These are phyloP conservation scores for Ia io DNA, from an alignment of 2,113 vertebrate genomes.

Conservation along the genomic window DNA sequence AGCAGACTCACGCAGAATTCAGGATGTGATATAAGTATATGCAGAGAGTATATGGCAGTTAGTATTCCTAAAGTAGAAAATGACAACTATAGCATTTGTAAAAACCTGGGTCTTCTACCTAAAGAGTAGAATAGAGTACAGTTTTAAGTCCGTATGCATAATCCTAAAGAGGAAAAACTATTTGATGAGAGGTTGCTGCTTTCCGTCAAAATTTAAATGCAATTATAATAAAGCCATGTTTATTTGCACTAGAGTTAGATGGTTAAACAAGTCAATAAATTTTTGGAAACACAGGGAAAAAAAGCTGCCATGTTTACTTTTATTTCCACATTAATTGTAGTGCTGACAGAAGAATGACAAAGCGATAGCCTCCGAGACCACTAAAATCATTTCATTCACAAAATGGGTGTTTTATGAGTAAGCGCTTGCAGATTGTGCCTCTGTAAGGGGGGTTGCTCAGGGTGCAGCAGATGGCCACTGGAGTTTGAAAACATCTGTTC, in stretches of 20 bases:
- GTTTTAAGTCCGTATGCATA: neutral
- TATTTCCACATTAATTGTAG: conserved; percentile 71
- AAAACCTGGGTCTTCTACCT: neutral
- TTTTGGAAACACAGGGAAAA: conserved; percentile 48
- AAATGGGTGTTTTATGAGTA: conserved; percentile 67
- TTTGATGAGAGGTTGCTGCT: neutral
- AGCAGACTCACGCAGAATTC: neutral
- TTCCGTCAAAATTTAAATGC: conserved; percentile 26
- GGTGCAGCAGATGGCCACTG: conserved; percentile 62
- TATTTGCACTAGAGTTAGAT: conserved; percentile 47
- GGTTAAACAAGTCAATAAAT: conserved; percentile 60
- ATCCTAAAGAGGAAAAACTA: neutral
- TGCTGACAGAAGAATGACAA: conserved; percentile 56
- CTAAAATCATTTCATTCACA: conserved; percentile 74
- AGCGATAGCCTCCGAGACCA: conserved; percentile 62
- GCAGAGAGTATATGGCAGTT: neutral
- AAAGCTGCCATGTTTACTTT: conserved; percentile 65
- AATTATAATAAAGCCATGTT: conserved; percentile 56
- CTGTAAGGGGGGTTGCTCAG: neutral
- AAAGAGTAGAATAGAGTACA: neutral
- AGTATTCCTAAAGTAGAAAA: neutral
- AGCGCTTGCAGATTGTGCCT: neutral
- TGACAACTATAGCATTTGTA: neutral
- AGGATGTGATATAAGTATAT: neutral
- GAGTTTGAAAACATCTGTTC: conserved; percentile 61